Evolutionary conservation across 1,140 invertebrate species (phyloP).

Genomic region (Lucilia cuprina): DNA sequence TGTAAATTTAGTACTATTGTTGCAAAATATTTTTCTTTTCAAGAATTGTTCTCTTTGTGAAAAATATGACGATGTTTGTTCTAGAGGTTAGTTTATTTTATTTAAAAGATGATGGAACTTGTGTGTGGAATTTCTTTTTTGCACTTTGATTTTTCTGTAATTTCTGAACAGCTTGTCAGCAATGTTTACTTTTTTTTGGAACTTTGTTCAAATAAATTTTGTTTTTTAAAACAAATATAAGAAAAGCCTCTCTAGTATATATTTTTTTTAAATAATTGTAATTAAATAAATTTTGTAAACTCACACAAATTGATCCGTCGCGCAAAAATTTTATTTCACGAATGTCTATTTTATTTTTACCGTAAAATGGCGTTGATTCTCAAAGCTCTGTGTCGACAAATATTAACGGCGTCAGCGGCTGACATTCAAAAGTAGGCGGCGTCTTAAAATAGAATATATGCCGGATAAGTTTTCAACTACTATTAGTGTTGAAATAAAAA

Average conservation of each 20-base stretch:
- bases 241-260: not conserved
- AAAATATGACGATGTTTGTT: not conserved
- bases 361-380: not conserved
- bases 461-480: too few relatives aligned
- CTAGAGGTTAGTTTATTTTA: not conserved
- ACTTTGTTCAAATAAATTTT: not conserved
- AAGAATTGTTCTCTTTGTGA: not conserved
- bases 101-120: not conserved
- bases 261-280: not conserved
- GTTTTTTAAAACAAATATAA: not conserved
- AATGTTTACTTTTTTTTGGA: not conserved
- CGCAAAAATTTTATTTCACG: constrained; percentile 35
- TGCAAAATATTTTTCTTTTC: not conserved
- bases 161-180: not conserved
- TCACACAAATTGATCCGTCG: constrained; percentile 36
- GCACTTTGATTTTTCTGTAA: not conserved
- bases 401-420: too few relatives aligned
- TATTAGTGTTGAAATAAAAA: too few relatives aligned
- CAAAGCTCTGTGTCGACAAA: not conserved
- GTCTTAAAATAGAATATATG: too few relatives aligned
- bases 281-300: constrained; percentile 3
- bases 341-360: constrained; percentile 8
- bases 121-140: not conserved
- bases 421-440: too few relatives aligned
- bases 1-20: not conserved